Percentiles rank a stretch among this genome's conserved stretches.
Evolutionary conservation across 2,797 vertebrate species (phyloP).

Genomic region (Thunnus albacares): DNA sequence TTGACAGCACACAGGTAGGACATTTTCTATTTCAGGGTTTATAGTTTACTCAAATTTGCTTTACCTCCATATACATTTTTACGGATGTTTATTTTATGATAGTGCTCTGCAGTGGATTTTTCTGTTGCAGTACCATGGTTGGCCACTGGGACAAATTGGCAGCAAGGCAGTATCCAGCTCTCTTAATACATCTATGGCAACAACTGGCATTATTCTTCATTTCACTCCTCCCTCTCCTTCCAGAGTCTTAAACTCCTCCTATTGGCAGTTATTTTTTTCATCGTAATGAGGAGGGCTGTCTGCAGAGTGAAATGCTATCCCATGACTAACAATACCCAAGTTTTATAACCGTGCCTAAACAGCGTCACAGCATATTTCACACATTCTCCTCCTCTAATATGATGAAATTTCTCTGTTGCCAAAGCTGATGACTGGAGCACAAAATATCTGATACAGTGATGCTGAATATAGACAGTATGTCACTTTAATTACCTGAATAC

Average conservation of each 20-base stretch:
- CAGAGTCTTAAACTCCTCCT: constrained; percentile 34
- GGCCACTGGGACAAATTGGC: too few relatives aligned
- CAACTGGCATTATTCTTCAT: constrained; percentile 37
- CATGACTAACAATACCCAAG: neutral
- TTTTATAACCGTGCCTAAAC: constrained; percentile 17
- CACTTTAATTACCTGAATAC: neutral
- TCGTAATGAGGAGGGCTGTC: neutral
- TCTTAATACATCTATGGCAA: neutral
- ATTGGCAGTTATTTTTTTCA: neutral
- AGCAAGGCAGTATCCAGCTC: neutral
- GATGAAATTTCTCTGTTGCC: constrained; percentile 11
- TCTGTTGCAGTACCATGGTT: neutral
- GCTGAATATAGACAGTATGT: neutral
- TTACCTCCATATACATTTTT: too few relatives aligned
- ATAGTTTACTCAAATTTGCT: too few relatives aligned
- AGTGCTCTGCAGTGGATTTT: neutral
- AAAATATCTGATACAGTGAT: neutral
- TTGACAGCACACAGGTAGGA: too few relatives aligned
- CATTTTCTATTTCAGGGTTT: too few relatives aligned
- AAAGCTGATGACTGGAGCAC: constrained; percentile 24
- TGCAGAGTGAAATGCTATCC: constrained; percentile 2
- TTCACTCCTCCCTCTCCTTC: constrained; percentile 35
- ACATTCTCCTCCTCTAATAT: constrained; percentile 10
- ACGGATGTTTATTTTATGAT: too few relatives aligned
- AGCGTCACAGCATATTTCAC: constrained; percentile 20